phyloP scores from a whole-genome alignment of 2,113 vertebrate genomes.

The Nycticorax nycticorax region DNA sequence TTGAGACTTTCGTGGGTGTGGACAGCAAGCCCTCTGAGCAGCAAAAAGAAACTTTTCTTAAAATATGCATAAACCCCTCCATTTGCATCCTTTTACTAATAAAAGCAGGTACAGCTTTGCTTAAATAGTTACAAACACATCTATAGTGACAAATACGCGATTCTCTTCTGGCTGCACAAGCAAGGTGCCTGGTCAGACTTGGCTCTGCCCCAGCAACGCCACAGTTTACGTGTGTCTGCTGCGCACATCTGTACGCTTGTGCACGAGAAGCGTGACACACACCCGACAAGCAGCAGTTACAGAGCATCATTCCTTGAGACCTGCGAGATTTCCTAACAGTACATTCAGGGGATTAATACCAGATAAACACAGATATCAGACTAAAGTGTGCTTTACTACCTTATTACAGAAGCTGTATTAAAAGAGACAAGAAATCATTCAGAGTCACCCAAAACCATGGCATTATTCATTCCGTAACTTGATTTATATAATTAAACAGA shows the following conservation, averaged over 20 bases:
- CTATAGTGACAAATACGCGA: not conserved
- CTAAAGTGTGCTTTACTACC: not conserved
- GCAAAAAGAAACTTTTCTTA: not conserved
- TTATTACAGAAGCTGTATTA: slow-evolving; percentile 47
- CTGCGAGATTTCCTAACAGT: not conserved
- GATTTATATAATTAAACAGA: slow-evolving; percentile 56
- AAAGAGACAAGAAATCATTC: slow-evolving; percentile 49
- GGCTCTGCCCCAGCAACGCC: not conserved
- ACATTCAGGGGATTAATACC: slow-evolving; percentile 3
- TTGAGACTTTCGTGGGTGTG: not conserved
- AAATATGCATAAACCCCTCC: not conserved
- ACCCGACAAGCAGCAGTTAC: not conserved
- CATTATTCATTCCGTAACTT: slow-evolving; percentile 43
- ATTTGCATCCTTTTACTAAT: not conserved
- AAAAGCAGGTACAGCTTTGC: slow-evolving; percentile 7
- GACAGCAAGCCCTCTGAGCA: not conserved
- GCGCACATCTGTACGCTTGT: too few species aligned
- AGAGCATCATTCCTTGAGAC: not conserved
- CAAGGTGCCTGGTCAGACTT: not conserved
- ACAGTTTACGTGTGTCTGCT: rapidly evolving
- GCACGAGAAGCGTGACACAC: not conserved
- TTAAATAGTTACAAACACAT: not conserved
- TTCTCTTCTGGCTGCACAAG: not conserved
- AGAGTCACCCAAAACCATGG: slow-evolving; percentile 42
- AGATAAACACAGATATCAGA: not conserved